A percentile compares a stretch with the other conserved stretches of the same genome.
Conservation (phyloP, 2,797 vertebrate species). For the Eulemur coronatus region DNA sequence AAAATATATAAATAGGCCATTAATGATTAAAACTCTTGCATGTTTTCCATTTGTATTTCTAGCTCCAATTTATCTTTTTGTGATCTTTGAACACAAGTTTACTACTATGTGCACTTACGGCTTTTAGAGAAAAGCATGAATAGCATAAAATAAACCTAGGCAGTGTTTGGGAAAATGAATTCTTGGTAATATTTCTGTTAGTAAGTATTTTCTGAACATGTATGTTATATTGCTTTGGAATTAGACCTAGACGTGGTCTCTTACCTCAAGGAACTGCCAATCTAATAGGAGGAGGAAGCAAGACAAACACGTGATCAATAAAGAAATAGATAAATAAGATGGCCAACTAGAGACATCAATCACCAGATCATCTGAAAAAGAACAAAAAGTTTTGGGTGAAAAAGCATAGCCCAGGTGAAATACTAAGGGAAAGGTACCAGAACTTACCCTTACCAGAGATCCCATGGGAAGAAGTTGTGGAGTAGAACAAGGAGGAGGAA, state of each 20-base stretch:
- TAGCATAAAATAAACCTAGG: slow-evolving; percentile 15
- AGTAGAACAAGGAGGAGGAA: too few species aligned
- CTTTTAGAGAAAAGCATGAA: neutral
- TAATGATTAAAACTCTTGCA: slow-evolving; percentile 31
- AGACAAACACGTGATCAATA: neutral
- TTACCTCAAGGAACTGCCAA: neutral
- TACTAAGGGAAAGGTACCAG: too few species aligned
- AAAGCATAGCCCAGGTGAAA: too few species aligned
- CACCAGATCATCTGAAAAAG: too few species aligned
- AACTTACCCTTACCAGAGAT: too few species aligned
- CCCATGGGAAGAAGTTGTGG: too few species aligned
- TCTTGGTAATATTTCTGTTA: slow-evolving; percentile 23
- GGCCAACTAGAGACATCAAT: too few species aligned
- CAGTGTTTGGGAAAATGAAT: neutral
- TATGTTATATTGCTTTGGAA: slow-evolving; percentile 38
- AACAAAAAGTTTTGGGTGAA: too few species aligned
- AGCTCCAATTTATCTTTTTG: slow-evolving; percentile 6
- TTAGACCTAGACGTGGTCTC: neutral
- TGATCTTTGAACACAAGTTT: slow-evolving; percentile 22
- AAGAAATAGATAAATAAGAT: neutral
- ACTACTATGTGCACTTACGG: neutral
- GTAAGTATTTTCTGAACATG: slow-evolving; percentile 32
- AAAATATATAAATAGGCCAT: neutral
- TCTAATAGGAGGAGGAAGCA: neutral
- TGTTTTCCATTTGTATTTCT: neutral